Base-by-base conservation (phyloP, 2,888 invertebrate species). In the Marronus borbonicus region DNA sequence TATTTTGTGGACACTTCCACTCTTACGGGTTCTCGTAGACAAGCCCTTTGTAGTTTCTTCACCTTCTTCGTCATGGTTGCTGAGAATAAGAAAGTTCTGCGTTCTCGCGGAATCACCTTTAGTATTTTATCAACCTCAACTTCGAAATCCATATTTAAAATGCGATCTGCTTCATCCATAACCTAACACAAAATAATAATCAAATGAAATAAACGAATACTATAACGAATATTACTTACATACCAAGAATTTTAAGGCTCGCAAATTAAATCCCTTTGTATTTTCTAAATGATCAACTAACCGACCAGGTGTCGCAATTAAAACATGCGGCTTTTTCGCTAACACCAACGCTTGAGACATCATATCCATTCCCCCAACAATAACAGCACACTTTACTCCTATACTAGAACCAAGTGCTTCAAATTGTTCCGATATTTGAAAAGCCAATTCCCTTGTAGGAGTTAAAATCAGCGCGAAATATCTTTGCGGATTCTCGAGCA, bases 21-120 rank as follows among this genome's bases (percentile, higher is more conserved):
- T 89, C 96, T 97, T 0, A 98, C 97, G 0, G 99, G 99, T 88
- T 99, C 95, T 83, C 93, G 93, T 5, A 99, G 89, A 0, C 97
- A 98, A 0, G 99, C 99, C 55, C 99, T 91, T 88, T 99, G 98
- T 39, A 99, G 89, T 87, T 99, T 99, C 84, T 96, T 96, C 0
- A 99, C 95, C 88, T 97, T 97, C 86, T 97, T 98, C 0, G 99
- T 99, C 99, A 99, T 99, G 0, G 99, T 99, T 0, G 99, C 99
- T 0, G 99, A 99, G 90, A 98, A 99, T 14, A 99, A 90, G 85
- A 95, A 96, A 0, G 99, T 99, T 80, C 93, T 91, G 3, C 99
- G 92, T 84, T 99, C 98, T 39, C 95, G 92, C 0, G 99, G 99
- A 76, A 99, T 94, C 0, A 94, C 95, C 85, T 94, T 94, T 1